Base-by-base conservation (phyloP, 2,113 vertebrate genomes). In the Polyodon spathula region DNA sequence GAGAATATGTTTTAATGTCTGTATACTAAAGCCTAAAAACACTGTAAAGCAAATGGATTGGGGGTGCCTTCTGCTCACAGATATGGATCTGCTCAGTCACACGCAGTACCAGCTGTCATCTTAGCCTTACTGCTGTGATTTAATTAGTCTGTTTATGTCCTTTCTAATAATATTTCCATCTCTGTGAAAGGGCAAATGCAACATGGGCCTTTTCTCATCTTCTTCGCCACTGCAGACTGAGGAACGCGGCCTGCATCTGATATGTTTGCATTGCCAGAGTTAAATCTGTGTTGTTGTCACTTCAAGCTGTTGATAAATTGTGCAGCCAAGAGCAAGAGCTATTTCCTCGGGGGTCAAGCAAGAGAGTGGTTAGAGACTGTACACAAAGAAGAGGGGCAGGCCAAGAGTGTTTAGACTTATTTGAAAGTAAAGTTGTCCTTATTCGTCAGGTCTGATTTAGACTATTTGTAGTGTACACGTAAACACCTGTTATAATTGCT, bases 71-170 rank as follows among this genome's bases (percentile, higher is more conserved):
- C 84, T 90, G 87, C 89, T 88, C 89, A 88, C 89, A 94, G 93
- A 96, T 94, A 97, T 85, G 88, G 91, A 97, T 95, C 89, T 84
- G 87, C 93, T 95, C 90, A 89, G 93, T 97, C 94, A 94, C 93
- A 91, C 86, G 89, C 93, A 88, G 92, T 87, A 92, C 93, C 94
- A 95, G 96, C 95, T 97, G 96, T 98, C 96, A 94, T 91, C 87
- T 86, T 88, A 84, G 91, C 92, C 92, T 88, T 87, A 95, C 95
- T 92, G 93, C 96, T 95, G 93, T 92, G 93, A 97, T 97, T 98
- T 97, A 97, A 98, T 97, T 97, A 97, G 94, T 94, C 93, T 96
- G 95, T 97, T 97, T 97, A 96, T 94, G 94, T 97, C 95, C 93
- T 95, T 97, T 97, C 96, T 97, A 97, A 97, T 98, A 98, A 98